Evolutionary conservation across 2,888 invertebrate species (phyloP), one percentile per base, ranked within the genome.

Genomic region (Erpobdella octoculata): DNA sequence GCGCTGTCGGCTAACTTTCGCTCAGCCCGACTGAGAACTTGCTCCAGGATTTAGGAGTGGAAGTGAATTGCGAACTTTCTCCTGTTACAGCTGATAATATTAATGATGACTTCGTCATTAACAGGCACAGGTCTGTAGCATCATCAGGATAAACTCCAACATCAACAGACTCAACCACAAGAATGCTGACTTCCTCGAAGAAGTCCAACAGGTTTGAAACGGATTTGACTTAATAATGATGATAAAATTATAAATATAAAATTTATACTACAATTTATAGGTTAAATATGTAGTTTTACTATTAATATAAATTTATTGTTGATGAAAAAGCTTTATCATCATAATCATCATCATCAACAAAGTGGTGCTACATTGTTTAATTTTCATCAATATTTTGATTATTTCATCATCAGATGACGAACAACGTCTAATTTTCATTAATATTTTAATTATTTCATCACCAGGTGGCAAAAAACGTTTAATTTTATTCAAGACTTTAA

Each of bases 331-430:
- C n/a, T n/a, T n/a, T n/a, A n/a, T n/a, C n/a, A n/a, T n/a, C n/a
- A n/a, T n/a, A n/a, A n/a, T n/a, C n/a, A n/a, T n/a, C n/a, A n/a
- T n/a, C n/a, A n/a, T n/a, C n/a, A n/a, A n/a, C n/a, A n/a, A n/a
- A n/a, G n/a, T n/a, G n/a, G n/a, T n/a, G n/a, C n/a, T n/a, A n/a
- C n/a, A n/a, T n/a, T n/a, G n/a, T n/a, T n/a, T n/a, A n/a, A n/a
- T n/a, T n/a, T n/a, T n/a, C n/a, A n/a, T n/a, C n/a, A n/a, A n/a
- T n/a, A n/a, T n/a, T n/a, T n/a, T n/a, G n/a, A n/a, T 25, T 6
- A n/a, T 12, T 25, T 21, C 41, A 18, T 53, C 58, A 8, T 4
- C 79, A 93, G 64, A 74, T 82, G 73, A 81, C 81, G 71, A 81
- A 82, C 70, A 73, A 81, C 41, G n/a, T n/a, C n/a, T n/a, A n/a